Conservation (phyloP, 2,888 invertebrate species). For the Campopleginae sp. region DNA sequence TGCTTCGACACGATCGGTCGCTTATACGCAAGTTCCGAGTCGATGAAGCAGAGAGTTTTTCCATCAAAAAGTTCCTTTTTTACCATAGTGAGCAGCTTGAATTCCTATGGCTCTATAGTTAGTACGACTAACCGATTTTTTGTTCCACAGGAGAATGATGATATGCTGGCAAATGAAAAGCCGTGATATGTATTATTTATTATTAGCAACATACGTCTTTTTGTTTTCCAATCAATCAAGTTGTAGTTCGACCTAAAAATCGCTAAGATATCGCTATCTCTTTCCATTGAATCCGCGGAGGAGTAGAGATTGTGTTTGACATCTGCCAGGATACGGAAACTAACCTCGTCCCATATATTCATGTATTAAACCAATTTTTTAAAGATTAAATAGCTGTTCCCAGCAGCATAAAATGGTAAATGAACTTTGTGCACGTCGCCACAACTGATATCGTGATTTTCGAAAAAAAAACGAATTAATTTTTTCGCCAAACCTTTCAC, state of each 20-base stretch:
- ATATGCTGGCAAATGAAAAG: neutral
- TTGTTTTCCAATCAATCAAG: neutral
- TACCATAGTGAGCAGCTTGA: neutral
- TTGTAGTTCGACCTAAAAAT: neutral
- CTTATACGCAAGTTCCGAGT: neutral
- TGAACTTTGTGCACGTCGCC: neutral
- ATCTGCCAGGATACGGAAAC: constrained; percentile 64
- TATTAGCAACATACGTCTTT: neutral
- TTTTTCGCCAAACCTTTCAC: constrained; percentile 8
- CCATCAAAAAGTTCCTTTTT: neutral
- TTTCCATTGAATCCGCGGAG: neutral
- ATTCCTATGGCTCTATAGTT: neutral
- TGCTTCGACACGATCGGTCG: too few species aligned
- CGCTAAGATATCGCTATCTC: neutral
- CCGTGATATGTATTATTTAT: neutral
- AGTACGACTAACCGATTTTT: neutral
- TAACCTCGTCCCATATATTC: constrained; percentile 64
- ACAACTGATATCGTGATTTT: neutral
- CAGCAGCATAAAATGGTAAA: constrained; percentile 68
- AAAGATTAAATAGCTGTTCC: constrained; percentile 55
- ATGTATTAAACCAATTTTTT: constrained; percentile 59
- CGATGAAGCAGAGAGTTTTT: neutral
- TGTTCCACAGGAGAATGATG: neutral
- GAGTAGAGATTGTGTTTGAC: constrained; percentile 57
- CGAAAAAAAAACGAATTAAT: constrained; percentile 10